Evolutionary conservation across 2,888 invertebrate genomes (phyloP).

Genomic region (Laspeyria flexula): DNA sequence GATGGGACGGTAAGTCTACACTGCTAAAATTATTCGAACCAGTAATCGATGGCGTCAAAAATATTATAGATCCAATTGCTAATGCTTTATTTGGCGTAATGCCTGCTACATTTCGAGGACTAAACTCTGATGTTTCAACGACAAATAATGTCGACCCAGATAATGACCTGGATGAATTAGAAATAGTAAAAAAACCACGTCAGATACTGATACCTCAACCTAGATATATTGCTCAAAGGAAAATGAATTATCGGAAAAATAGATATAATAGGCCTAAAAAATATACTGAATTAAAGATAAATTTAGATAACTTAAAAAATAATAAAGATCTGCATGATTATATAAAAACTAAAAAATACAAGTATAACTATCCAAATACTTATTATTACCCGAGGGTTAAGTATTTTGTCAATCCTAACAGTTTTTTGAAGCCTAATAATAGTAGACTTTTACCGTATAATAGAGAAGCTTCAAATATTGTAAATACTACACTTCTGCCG

Average conservation of each 20-base stretch:
- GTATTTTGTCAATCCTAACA: conserved; percentile 72
- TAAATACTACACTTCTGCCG: conserved; percentile 38
- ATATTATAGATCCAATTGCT: conserved; percentile 73
- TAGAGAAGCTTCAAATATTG: conserved; percentile 48
- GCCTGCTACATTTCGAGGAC: conserved; percentile 76
- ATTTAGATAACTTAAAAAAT: conserved; percentile 71
- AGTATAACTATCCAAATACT: conserved; percentile 76
- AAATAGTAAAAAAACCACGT: conserved; percentile 63
- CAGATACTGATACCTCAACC: conserved; percentile 77
- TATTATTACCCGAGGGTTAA: conserved; percentile 78
- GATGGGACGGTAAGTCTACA: conserved; percentile 85
- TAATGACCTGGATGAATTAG: conserved; percentile 56
- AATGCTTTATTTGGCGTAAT: conserved; percentile 74
- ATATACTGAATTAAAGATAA: conserved; percentile 71
- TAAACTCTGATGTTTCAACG: conserved; percentile 71
- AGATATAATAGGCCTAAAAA: conserved; percentile 75
- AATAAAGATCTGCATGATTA: conserved; percentile 80
- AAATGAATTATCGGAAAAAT: conserved; percentile 66
- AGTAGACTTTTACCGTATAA: conserved; percentile 64
- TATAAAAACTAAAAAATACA: conserved; percentile 79
- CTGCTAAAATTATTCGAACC: conserved; percentile 80
- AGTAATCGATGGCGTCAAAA: conserved; percentile 69
- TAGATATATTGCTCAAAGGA: conserved; percentile 75
- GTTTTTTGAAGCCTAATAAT: conserved; percentile 62
- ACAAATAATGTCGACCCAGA: conserved; percentile 59